Evolutionary conservation across 2,797 vertebrate genomes (phyloP), one percentile per base, ranked within the genome.

Genomic region (Lerista edwardsae): DNA sequence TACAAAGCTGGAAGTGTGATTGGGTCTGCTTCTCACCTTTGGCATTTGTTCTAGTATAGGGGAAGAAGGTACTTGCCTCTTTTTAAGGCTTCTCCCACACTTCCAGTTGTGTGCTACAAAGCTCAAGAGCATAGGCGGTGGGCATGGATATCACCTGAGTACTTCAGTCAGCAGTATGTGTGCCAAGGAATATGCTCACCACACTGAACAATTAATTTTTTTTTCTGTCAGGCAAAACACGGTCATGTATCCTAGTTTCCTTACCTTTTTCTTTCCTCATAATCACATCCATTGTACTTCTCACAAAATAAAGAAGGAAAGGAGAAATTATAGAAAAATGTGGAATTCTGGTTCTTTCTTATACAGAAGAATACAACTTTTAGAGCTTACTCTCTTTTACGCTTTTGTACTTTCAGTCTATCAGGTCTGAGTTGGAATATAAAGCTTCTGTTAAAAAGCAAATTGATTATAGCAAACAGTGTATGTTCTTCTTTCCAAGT

Each of bases 371-470:
- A 93, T 65, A 82, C 59, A 82, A 93, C 75, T 88, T 75, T 86
- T 61, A n/a, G 71, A 79, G 64, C 83, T 93, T 90, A 90, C 47
- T 90, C 67, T 78, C 72, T 90, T 84, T 77, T 64, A 7, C 86
- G 79, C 47, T 71, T 86, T 84, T 81, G 61, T 0, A 0, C 83
- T 94, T 94, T 80, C 23, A 79, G 91, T 94, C 79, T 86, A 23
- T n/a, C 65, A 59, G 64, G n/a, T 80, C 93, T 83, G 93, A 93
- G 91, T 84, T 89, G 87, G 80, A 92, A 91, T 62, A 44, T 0
- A 6, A 44, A 80, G 82, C 89, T 88, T 79, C 44, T 84, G 84
- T 90, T 92, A 90, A 90, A 88, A 86, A 67, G 80, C 86, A 89
- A 92, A 59, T 51, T 84, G 27, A 47, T 84, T 91, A 80, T 75